These are phyloP conservation scores for Gavia stellata DNA, from an alignment of 2,113 vertebrate species.

Conservation along the genomic window DNA sequence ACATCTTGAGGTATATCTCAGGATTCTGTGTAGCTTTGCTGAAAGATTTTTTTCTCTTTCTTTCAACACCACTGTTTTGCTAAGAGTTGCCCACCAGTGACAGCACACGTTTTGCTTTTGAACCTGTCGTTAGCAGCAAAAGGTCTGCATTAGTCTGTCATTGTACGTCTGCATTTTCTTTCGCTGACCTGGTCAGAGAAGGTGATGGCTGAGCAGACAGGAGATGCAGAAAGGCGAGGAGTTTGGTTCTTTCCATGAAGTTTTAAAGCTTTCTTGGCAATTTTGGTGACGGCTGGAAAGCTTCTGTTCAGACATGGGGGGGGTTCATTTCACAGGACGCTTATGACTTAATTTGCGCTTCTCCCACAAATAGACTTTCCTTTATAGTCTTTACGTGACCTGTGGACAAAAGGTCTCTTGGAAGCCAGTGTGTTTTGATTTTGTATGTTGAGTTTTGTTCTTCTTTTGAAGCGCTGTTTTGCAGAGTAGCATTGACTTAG, in stretches of 20 bases:
- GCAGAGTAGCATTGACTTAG: not conserved
- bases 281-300: not conserved
- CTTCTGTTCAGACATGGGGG: not conserved
- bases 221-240: not conserved
- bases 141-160: rapidly evolving
- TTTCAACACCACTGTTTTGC: not conserved
- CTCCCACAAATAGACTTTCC: not conserved
- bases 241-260: not conserved
- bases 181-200: not conserved
- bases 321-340: not conserved
- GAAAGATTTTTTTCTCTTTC: not conserved
- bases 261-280: not conserved
- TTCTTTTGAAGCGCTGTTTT: not conserved
- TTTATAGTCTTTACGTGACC: not conserved
- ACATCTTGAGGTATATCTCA: not conserved
- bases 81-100: too few species aligned
- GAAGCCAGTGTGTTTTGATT: not conserved
- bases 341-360: not conserved
- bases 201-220: not conserved
- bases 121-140: not conserved
- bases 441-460: not conserved
- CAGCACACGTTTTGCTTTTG: not conserved
- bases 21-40: not conserved
- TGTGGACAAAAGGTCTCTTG: not conserved
- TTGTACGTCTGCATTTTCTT: not conserved